phyloP scores from a whole-genome alignment of 1,140 invertebrate species.

The Mya arenaria region DNA sequence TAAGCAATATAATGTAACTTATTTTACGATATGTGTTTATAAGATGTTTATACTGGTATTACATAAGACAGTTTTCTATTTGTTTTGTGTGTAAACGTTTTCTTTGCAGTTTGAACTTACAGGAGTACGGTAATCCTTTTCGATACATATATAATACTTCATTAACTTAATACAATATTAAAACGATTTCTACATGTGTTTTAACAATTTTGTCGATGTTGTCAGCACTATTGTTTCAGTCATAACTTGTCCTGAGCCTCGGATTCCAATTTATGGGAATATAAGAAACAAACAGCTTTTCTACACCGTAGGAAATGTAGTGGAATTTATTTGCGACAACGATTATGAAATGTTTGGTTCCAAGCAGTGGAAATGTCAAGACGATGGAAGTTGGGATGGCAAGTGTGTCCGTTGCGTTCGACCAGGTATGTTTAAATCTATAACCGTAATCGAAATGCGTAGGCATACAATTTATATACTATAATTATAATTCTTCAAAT shows the following conservation, averaged over 20 bases:
- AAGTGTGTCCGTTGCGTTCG: constrained; percentile 11
- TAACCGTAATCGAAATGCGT: no score
- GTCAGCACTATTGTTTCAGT: no score
- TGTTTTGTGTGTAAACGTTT: no score
- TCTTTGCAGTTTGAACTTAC: no score
- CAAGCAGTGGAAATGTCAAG: constrained; percentile 5
- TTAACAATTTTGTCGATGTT: not conserved
- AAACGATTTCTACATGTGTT: not conserved
- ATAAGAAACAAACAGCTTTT: not conserved
- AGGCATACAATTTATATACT: no score
- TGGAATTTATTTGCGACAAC: not conserved
- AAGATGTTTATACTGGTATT: no score
- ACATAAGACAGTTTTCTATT: no score
- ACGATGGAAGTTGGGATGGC: constrained; percentile 15
- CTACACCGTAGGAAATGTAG: not conserved
- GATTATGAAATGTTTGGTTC: not conserved
- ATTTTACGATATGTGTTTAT: no score
- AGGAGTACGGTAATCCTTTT: no score
- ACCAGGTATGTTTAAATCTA: no score
- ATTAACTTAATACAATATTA: not conserved
- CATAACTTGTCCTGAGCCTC: no score
- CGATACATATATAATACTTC: not conserved
- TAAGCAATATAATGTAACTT: not conserved
- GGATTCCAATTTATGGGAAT: not conserved
- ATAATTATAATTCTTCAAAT: no score